Conservation (phyloP, 1,140 invertebrate genomes). For the Chironomus striatipennis region DNA sequence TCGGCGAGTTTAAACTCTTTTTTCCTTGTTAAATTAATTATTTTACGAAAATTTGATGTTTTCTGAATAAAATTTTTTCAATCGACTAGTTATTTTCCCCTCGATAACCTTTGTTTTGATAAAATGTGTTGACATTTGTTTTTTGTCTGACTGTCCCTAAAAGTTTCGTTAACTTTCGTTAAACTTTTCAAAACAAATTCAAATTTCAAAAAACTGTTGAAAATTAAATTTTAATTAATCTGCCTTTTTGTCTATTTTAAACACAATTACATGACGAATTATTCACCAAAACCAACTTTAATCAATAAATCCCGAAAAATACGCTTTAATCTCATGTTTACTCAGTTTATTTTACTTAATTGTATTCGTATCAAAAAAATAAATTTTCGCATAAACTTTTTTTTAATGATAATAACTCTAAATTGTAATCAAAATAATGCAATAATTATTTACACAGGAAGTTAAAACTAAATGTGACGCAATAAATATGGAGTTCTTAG, state of each 20-base stretch:
- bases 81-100: not conserved
- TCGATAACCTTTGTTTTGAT: not conserved
- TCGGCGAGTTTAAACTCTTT: not conserved
- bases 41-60: too few species aligned
- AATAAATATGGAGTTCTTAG: not conserved
- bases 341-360: not conserved
- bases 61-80: too few species aligned
- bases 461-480: not conserved
- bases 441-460: not conserved
- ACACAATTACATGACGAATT: too few species aligned
- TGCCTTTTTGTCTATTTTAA: too few species aligned
- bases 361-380: not conserved
- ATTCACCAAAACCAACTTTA: too few species aligned
- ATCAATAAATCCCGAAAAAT: too few species aligned
- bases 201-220: too few species aligned
- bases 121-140: not conserved
- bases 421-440: not conserved
- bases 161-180: not conserved
- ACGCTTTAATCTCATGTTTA: not conserved
- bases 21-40: too few species aligned
- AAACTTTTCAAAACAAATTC: too few species aligned
- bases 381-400: too few species aligned
- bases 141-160: not conserved
- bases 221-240: too few species aligned
- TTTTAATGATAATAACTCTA: too few species aligned